Percentiles rank a stretch among this genome's conserved stretches.
Evolutionary conservation across 2,113 vertebrate species (phyloP).

Genomic region (Perca flavescens): DNA sequence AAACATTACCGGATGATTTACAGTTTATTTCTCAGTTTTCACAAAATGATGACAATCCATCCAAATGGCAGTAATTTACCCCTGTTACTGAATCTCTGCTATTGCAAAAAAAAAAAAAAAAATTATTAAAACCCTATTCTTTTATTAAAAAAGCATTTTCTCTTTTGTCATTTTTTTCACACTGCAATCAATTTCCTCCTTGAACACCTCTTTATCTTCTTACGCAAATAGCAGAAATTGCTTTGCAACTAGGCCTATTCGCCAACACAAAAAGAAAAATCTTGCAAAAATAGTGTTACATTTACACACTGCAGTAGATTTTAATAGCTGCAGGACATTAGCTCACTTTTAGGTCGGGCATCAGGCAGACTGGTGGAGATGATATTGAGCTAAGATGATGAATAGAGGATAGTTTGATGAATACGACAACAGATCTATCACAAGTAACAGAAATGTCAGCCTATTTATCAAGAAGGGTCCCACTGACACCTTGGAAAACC

Average conservation of each 20-base stretch:
- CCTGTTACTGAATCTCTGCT: constrained; percentile 35
- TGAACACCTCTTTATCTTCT: constrained; percentile 48
- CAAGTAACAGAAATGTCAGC: constrained; percentile 54
- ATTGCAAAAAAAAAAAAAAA: constrained; percentile 43
- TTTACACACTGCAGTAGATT: constrained; percentile 6
- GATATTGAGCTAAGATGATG: constrained; percentile 61
- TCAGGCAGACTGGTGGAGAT: constrained; percentile 6
- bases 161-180: constrained; percentile 38
- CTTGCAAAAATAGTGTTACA: constrained; percentile 12
- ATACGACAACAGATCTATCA: constrained; percentile 61
- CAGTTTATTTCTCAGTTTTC: constrained; percentile 41
- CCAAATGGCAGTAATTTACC: constrained; percentile 48
- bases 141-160: constrained; percentile 55
- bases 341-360: constrained; percentile 14
- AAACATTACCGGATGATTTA: constrained; percentile 48
- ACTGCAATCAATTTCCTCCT: constrained; percentile 45
- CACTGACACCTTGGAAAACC: background rate
- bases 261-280: constrained; percentile 15
- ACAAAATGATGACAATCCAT: constrained; percentile 49
- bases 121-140: constrained; percentile 36
- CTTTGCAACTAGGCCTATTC: constrained; percentile 37
- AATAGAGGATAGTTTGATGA: constrained; percentile 62
- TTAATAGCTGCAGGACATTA: background rate
- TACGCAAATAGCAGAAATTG: constrained; percentile 55
- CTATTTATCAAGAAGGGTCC: constrained; percentile 44